These are phyloP conservation scores for Promerops cafer DNA, from an alignment of 2,113 vertebrate genomes.

Conservation along the genomic window DNA sequence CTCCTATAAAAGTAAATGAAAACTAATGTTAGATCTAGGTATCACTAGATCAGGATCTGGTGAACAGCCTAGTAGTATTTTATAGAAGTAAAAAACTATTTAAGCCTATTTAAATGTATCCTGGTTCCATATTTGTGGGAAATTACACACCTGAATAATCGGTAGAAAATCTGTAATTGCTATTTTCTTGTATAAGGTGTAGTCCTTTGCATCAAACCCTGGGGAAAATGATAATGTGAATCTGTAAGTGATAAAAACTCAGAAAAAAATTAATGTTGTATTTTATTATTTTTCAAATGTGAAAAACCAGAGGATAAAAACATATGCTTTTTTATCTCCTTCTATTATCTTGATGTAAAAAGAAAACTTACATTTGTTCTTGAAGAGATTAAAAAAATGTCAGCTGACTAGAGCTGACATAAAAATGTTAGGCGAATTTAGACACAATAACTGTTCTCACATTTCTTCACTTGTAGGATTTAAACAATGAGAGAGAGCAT, in stretches of 20 bases:
- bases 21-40: background rate
- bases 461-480: background rate
- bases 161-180: background rate
- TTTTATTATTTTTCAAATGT: constrained; percentile 8
- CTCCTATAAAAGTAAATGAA: background rate
- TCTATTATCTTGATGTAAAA: background rate
- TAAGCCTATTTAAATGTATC: background rate
- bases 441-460: constrained; percentile 5
- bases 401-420: background rate
- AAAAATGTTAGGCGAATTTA: constrained; percentile 46
- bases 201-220: background rate
- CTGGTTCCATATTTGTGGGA: background rate
- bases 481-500: background rate
- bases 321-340: background rate
- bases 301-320: constrained; percentile 1
- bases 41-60: background rate
- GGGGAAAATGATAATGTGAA: background rate
- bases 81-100: background rate
- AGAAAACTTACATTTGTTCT: background rate
- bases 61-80: background rate
- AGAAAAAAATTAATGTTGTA: background rate
- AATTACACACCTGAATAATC: background rate
- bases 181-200: background rate
- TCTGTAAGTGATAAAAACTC: background rate
- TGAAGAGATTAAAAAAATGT: constrained; percentile 35